A percentile compares a stretch with the other conserved stretches of the same genome.
Evolutionary conservation across 2,888 invertebrate species (phyloP).

Genomic region (Drosophila neutralis): DNA sequence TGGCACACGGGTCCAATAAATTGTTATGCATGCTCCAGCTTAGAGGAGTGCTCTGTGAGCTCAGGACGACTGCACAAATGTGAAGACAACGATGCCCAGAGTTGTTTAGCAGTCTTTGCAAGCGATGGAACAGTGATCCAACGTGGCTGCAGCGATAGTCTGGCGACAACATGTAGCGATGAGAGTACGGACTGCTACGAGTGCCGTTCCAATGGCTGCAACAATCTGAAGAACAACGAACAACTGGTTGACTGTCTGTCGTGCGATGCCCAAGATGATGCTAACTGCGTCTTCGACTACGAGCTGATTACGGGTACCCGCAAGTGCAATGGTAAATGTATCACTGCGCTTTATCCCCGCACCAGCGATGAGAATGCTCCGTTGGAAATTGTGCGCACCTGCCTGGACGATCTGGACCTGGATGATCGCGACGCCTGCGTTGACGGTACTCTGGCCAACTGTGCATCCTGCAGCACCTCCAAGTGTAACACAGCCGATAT

Average conservation of each 20-base stretch:
- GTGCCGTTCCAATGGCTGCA: slow-evolving; percentile 81
- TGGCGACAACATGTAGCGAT: slow-evolving; percentile 50
- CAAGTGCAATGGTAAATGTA: slow-evolving; percentile 72
- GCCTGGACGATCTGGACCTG: slow-evolving; percentile 78
- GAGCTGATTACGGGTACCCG: slow-evolving; percentile 55
- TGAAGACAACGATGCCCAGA: slow-evolving; percentile 59
- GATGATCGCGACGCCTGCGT: slow-evolving; percentile 72
- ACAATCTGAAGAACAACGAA: slow-evolving; percentile 52
- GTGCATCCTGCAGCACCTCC: slow-evolving; percentile 61
- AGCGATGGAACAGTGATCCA: slow-evolving; percentile 53
- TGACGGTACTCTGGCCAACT: slow-evolving; percentile 45
- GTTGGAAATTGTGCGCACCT: slow-evolving; percentile 74
- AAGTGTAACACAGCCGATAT: slow-evolving; percentile 71
- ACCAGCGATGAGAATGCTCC: slow-evolving; percentile 61
- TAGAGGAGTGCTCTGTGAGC: slow-evolving; percentile 56
- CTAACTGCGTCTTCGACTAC: slow-evolving; percentile 64
- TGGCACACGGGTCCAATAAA: slow-evolving; percentile 75
- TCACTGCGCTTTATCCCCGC: slow-evolving; percentile 80
- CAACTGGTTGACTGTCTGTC: slow-evolving; percentile 72
- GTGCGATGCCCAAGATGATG: slow-evolving; percentile 70
- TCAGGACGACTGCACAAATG: slow-evolving; percentile 63
- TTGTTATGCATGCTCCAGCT: slow-evolving; percentile 67
- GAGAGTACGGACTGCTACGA: slow-evolving; percentile 63
- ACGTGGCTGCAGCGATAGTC: slow-evolving; percentile 74
- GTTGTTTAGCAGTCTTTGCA: slow-evolving; percentile 70